phyloP scores from a whole-genome alignment of 2,113 vertebrate genomes.

The Callospermophilus lateralis region DNA sequence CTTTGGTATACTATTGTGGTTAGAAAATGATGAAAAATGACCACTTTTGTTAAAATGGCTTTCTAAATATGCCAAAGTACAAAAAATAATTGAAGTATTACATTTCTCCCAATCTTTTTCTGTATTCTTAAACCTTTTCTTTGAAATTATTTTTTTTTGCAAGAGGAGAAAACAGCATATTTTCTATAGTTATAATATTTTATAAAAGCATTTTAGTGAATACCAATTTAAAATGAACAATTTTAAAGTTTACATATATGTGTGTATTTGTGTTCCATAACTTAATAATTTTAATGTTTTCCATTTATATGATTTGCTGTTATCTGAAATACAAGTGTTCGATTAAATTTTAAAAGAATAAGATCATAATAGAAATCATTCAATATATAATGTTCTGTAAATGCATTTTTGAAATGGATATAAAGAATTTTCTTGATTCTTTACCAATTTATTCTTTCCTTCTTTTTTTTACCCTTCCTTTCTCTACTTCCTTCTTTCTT shows the following conservation, averaged over 20 bases:
- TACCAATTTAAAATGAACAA: not conserved
- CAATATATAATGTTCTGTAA: not conserved
- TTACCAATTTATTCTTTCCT: not conserved
- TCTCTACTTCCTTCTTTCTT: not conserved
- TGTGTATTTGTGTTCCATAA: not conserved
- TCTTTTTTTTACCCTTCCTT: not conserved
- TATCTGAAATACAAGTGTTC: not conserved
- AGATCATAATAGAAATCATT: not conserved
- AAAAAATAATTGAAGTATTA: conserved; percentile 78
- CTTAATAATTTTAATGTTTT: not conserved
- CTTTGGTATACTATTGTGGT: conserved; percentile 71
- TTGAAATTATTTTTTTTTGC: conserved; percentile 70
- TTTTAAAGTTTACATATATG: not conserved
- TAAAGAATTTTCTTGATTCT: not conserved
- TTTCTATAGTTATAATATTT: not conserved
- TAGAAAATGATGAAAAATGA: conserved; percentile 60
- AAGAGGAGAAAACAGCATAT: conserved; percentile 16
- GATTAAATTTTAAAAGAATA: not conserved
- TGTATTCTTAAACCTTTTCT: conserved; percentile 79
- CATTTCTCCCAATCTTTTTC: conserved; percentile 83
- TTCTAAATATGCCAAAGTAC: conserved; percentile 79
- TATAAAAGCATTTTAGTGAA: not conserved
- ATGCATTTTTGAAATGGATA: not conserved
- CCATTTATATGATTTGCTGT: not conserved
- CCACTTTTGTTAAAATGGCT: conserved; percentile 72